Evolutionary conservation across 1,140 invertebrate species (phyloP), one percentile per base, ranked within the genome.

Genomic region (Temnothorax curvispinosus): DNA sequence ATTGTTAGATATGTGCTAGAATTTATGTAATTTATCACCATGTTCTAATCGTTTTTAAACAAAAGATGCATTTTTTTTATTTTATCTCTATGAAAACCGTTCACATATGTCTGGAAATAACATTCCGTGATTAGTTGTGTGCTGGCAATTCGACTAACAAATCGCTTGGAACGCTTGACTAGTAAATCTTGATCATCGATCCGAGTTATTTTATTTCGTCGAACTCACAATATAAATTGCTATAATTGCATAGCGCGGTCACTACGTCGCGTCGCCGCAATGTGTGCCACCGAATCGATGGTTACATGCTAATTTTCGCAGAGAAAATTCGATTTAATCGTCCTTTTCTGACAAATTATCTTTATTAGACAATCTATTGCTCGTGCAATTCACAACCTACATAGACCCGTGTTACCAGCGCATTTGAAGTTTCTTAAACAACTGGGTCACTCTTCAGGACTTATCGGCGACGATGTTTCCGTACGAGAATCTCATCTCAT

Each of bases 401-500:
- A 5, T 71, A 11, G 4, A 8, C 38, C 13, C 52, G 18, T 27
- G 21, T 56, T 47, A 44, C 9, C n/a, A 27, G 47, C 8, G 7
- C 47, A 71, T 41, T 27, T 60, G 4, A 82, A 58, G 38, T 82
- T 89, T 82, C 60, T 62, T 56, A 32, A 35, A 13, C 18, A 77
- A 90, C 76, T 58, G 35, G 85, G 72, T 82, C 62, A 52, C 18
- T 64, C 50, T 44, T 56, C n/a, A 62, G 56, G 58, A 8, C 47
- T 52, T 64, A 54, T 86, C 67, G 74, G 47, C 52, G 65, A 65
- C 54, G 60, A 58, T 52, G 80, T 75, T 82, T 71, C 72, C 76
- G 38, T 47, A 41, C 54, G 60, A 32, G 76, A 77, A 74, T 87
- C 88, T 90, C 88, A 84, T 87, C 85, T 60, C 50, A 41, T 84